Percentiles rank a stretch among this genome's conserved stretches.
Conservation (phyloP, 2,888 invertebrate species). For the Acholoe squamosa region DNA sequence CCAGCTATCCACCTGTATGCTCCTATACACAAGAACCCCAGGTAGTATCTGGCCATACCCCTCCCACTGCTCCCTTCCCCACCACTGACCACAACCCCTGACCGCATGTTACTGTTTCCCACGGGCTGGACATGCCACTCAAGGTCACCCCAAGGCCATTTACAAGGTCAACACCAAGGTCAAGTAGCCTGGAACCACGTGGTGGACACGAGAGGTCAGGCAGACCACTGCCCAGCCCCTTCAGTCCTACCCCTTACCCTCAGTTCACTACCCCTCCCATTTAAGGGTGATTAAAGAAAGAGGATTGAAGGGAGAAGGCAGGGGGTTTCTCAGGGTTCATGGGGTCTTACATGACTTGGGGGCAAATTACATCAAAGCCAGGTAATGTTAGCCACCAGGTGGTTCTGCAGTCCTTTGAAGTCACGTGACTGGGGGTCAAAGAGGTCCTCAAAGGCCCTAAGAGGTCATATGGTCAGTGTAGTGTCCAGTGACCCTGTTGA, state of each 20-base stretch:
- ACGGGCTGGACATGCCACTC: constrained; percentile 10
- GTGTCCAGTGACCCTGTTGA: neutral
- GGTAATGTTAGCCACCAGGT: constrained; percentile 27
- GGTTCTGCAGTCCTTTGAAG: constrained; percentile 8
- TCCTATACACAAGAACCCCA: neutral
- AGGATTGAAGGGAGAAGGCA: neutral
- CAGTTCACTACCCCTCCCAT: neutral
- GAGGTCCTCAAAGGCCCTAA: neutral
- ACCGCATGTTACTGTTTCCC: constrained; percentile 38
- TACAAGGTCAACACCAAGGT: constrained; percentile 22
- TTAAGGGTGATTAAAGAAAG: neutral
- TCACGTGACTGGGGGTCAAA: neutral
- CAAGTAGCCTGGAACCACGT: neutral
- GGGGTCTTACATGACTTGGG: constrained; percentile 38
- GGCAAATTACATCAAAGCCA: constrained; percentile 55
- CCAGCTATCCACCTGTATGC: neutral
- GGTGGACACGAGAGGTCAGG: neutral
- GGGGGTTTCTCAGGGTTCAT: neutral
- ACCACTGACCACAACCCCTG: constrained; percentile 16
- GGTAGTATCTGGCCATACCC: neutral
- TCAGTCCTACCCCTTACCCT: neutral
- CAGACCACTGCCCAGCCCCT: neutral
- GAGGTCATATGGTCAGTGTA: neutral
- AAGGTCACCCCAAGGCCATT: constrained; percentile 30
- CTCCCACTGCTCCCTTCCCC: neutral